Evolutionary conservation across 2,888 invertebrate species (phyloP), one percentile per base, ranked within the genome.

Genomic region (Spodoptera exigua): DNA sequence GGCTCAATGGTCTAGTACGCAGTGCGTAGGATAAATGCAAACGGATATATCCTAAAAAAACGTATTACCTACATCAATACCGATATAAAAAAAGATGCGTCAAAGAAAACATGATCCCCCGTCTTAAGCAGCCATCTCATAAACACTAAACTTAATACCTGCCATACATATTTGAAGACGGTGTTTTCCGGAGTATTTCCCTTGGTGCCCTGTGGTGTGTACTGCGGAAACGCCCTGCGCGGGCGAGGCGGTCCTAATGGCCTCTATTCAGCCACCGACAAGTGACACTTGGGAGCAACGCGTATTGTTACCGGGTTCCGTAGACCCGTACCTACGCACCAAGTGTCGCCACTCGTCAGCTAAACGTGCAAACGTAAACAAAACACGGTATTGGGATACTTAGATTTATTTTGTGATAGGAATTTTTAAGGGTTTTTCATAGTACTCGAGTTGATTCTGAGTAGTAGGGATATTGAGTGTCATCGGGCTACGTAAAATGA

Each of bases 271-370:
- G 45, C 52, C 60, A 62, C 67, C 69, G 71, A 70, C 70, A 76
- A 87, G 83, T 83, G 86, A 78, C 84, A 81, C 86, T 86, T 73
- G 69, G 75, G 78, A 74, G 73, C 73, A 79, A 78, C 76, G 78
- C 63, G 64, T 79, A 82, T 85, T 86, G 82, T 82, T 68, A 34
- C 61, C 57, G 45, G 27, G 27, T 27, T 27, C 9, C 44, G 45
- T 27, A 35, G 37, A 56, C 55, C 58, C 55, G 65, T n/a, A 40
- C 32, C 48, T 43, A 61, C 65, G 59, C 65, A 64, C 49, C 36
- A 37, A 45, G 43, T 27, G 39, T 17, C 10, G 49, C 41, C 47
- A 36, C 71, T 70, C 44, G 32, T 9, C 16, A 17, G 10, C 41
- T 49, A 69, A 74, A 74, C 40, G 62, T 70, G 44, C 9, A 10